These are phyloP conservation scores for Ptychoptera contaminata DNA, from an alignment of 2,888 invertebrate species.

Conservation along the genomic window DNA sequence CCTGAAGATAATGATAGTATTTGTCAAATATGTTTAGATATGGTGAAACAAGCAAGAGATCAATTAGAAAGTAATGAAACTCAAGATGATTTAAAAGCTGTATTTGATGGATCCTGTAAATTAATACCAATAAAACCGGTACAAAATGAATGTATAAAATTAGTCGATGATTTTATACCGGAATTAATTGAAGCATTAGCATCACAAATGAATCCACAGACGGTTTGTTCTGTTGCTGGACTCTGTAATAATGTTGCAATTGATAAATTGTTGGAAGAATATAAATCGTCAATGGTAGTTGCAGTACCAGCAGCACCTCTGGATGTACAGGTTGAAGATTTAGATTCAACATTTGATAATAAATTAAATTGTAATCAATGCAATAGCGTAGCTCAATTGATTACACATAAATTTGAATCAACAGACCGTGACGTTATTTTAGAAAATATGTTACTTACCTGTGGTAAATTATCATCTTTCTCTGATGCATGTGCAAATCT, in stretches of 20 bases:
- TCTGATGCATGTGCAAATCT: slow-evolving; percentile 68
- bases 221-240: slow-evolving; percentile 76
- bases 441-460: slow-evolving; percentile 34
- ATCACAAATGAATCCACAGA: slow-evolving; percentile 81
- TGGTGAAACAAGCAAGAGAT: slow-evolving; percentile 78
- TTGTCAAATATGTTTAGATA: slow-evolving; percentile 73
- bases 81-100: slow-evolving; percentile 65
- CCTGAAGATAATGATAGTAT: slow-evolving; percentile 61
- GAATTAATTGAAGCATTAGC: slow-evolving; percentile 75
- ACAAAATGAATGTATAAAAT: slow-evolving; percentile 55
- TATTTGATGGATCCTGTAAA: slow-evolving; percentile 77
- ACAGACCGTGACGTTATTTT: slow-evolving; percentile 25
- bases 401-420: slow-evolving; percentile 23
- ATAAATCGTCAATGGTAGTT: slow-evolving; percentile 15
- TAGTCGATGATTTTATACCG: slow-evolving; percentile 74
- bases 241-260: slow-evolving; percentile 66
- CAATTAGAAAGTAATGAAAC: slow-evolving; percentile 79
- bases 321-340: slow-evolving; percentile 22
- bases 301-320: slow-evolving; percentile 22
- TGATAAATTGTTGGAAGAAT: slow-evolving; percentile 44
- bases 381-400: slow-evolving; percentile 19
- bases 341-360: slow-evolving; percentile 10
- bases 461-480: slow-evolving; percentile 52
- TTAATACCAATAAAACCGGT: slow-evolving; percentile 60
- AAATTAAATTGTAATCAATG: slow-evolving; percentile 23